Base-by-base conservation (phyloP, 2,797 vertebrate species). In the Urophycis tenuis region DNA sequence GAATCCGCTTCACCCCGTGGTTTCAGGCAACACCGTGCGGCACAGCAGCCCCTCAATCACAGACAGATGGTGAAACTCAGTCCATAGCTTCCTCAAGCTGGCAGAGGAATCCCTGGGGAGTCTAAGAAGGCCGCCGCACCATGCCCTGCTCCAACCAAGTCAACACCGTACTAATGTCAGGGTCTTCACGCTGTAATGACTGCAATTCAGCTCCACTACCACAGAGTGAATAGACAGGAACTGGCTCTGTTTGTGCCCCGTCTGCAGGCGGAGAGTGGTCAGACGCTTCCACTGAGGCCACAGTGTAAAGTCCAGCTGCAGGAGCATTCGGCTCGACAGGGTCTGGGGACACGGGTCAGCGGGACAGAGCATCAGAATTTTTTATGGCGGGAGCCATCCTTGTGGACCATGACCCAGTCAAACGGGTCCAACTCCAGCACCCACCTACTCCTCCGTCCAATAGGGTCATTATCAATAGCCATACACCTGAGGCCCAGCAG, bases 401-500 rank as follows among this genome's bases (percentile, higher is more conserved):
- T 74, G 29, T 79, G 73, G 19, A 49, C 30, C 1, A 79, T 49
- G 17, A 71, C 73, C 77, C 36, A 79, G 30, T 79, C 17, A 45
- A 75, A 75, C 22, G 25, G 77, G 30, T 71, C 72, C 72, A 71
- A 34, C 53, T 69, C 53, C 60, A 70, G n/a, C 12, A 41, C 14
- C 60, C 67, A 71, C 29, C 64, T 71, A 22, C 70, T 15, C 10
- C 39, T 45, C 36, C 29, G 39, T 49, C 33, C 25, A 8, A 12
- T 74, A 12, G 34, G 53, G 31, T 78, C 77, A 49, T 74, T 75
- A 29, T 78, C 77, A 74, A 78, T 78, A 31, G 60, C 22, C n/a
- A 76, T 60, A 10, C 31, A 25, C 12, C 70, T 14, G 6, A 76
- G 19, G 19, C 53, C 71, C 49, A 73, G 7, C 35, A 49, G 30